Percentiles rank a stretch among this genome's conserved stretches.
These are phyloP conservation scores for Caenorhabditis sp. DNA, from an alignment of 2,888 invertebrate species.

Conservation along the genomic window DNA sequence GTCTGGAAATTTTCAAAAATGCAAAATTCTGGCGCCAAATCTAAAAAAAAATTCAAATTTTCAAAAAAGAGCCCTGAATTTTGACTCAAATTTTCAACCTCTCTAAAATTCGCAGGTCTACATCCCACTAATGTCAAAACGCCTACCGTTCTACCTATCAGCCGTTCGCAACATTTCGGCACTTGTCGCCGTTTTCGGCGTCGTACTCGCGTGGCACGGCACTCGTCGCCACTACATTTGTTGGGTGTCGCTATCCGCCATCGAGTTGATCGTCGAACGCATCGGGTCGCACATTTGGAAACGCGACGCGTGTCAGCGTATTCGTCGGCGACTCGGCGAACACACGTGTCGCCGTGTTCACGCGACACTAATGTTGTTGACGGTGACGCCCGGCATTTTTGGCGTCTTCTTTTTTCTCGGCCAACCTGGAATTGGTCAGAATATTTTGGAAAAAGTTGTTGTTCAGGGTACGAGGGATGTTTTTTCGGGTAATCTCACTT, in stretches of 20 bases:
- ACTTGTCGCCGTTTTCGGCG: slow-evolving; percentile 57
- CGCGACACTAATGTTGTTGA: slow-evolving; percentile 54
- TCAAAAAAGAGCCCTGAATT: no score
- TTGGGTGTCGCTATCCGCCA: slow-evolving; percentile 65
- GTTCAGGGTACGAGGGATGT: slow-evolving; percentile 50
- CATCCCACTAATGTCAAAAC: slow-evolving; percentile 59
- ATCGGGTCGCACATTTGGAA: slow-evolving; percentile 50
- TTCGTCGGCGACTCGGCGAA: slow-evolving; percentile 43
- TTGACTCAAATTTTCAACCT: not conserved
- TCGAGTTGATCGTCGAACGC: slow-evolving; percentile 62
- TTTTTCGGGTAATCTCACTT: slow-evolving; percentile 28
- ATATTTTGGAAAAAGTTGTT: slow-evolving; percentile 59
- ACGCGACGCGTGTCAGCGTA: slow-evolving; percentile 13
- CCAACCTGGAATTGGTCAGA: slow-evolving; percentile 57
- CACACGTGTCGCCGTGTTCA: slow-evolving; percentile 50
- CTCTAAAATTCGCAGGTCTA: slow-evolving; percentile 48
- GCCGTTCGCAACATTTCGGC: slow-evolving; percentile 46
- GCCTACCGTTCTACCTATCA: slow-evolving; percentile 22
- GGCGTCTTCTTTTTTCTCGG: slow-evolving; percentile 67
- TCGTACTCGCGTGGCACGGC: slow-evolving; percentile 68
- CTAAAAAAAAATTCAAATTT: no score
- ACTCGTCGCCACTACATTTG: slow-evolving; percentile 56
- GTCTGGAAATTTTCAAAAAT: no score
- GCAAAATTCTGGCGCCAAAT: no score
- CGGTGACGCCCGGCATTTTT: slow-evolving; percentile 53